phyloP scores from a whole-genome alignment of 1,140 invertebrate species.

The Drosophila suzukii region DNA sequence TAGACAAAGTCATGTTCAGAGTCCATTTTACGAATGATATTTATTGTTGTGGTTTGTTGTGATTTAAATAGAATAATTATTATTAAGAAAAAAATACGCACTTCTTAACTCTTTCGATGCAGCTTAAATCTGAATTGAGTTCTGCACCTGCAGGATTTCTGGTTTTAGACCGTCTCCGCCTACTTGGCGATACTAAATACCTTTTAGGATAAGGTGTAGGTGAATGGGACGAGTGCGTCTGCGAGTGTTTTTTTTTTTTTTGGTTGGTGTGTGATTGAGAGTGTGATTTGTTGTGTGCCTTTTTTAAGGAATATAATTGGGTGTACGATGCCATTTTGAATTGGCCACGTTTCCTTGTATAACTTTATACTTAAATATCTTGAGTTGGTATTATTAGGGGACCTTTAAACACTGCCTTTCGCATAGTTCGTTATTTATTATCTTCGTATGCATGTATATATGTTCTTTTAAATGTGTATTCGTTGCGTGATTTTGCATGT shows the following conservation, averaged over 20 bases:
- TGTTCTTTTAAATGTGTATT: constrained; percentile 46
- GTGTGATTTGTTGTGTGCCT: constrained; percentile 49
- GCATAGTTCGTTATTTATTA: constrained; percentile 30
- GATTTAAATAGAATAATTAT: constrained; percentile 72
- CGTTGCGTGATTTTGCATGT: constrained; percentile 54
- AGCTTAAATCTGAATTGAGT: constrained; percentile 9
- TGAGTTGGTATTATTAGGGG: constrained; percentile 26
- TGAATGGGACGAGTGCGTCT: not conserved
- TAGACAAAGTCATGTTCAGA: constrained; percentile 17
- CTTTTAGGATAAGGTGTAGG: constrained; percentile 7
- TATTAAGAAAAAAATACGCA: constrained; percentile 70
- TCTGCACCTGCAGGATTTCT: constrained; percentile 1
- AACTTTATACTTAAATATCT: constrained; percentile 48
- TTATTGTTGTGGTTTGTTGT: constrained; percentile 77
- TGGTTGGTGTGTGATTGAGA: constrained; percentile 6
- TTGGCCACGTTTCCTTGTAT: constrained; percentile 23
- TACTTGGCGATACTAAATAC: constrained; percentile 30
- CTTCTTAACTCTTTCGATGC: constrained; percentile 22
- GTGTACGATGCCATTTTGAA: constrained; percentile 50
- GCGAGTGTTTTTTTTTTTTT: constrained; percentile 3
- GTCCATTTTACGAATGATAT: constrained; percentile 76
- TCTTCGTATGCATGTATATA: constrained; percentile 36
- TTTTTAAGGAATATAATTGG: constrained; percentile 70
- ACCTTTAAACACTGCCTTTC: constrained; percentile 26
- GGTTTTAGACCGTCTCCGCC: constrained; percentile 10